These are phyloP conservation scores for Pseudochirops cupreus DNA, from an alignment of 2,797 vertebrate species.

Conservation along the genomic window DNA sequence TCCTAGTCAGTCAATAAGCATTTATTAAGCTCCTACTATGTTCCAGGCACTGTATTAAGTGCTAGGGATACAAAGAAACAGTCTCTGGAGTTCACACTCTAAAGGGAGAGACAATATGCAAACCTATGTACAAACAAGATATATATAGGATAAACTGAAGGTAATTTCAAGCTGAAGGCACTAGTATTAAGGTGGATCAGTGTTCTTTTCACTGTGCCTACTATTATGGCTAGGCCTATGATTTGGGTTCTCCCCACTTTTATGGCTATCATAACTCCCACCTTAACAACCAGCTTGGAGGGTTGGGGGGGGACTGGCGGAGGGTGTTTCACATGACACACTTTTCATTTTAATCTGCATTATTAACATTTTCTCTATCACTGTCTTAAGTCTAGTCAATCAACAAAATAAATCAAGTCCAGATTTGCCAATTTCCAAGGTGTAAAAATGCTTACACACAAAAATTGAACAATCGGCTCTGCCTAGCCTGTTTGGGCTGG, in stretches of 20 bases:
- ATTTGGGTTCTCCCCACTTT: not conserved
- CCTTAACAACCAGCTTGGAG: not conserved
- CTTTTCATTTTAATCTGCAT: not conserved
- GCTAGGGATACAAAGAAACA: not conserved
- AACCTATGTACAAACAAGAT: not conserved
- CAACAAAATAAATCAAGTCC: not conserved
- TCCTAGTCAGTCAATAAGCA: not conserved
- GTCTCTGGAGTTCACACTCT: not conserved
- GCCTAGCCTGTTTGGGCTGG: not conserved
- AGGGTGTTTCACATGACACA: not conserved
- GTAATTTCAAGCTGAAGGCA: not conserved
- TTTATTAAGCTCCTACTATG: not conserved
- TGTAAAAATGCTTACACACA: not conserved
- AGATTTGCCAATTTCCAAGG: not conserved
- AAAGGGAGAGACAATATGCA: not conserved
- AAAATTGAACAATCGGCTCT: not conserved
- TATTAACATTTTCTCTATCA: not conserved
- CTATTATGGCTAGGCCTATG: not conserved
- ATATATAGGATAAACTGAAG: not conserved
- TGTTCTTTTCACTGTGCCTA: not conserved
- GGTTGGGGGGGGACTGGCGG: fast-evolving
- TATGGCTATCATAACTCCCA: not conserved
- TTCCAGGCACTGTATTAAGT: not conserved
- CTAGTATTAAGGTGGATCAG: not conserved
- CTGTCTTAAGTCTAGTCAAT: not conserved